A percentile compares a stretch with the other conserved stretches of the same genome.
Conservation (phyloP, 2,113 vertebrate species). For the Eupsittula cactorum region DNA sequence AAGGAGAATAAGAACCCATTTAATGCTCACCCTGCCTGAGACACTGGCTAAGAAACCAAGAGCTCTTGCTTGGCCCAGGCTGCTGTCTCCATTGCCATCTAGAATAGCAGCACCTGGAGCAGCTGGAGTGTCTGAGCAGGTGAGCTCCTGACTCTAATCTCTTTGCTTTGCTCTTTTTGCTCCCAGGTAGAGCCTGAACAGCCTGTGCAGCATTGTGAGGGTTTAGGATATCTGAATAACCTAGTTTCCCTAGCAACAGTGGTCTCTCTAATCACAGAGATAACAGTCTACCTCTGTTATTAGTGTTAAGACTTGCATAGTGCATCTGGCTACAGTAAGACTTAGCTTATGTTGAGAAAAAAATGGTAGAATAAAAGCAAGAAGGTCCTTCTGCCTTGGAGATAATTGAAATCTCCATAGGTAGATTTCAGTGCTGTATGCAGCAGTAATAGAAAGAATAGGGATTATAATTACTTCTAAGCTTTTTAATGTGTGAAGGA, state of each 20-base stretch:
- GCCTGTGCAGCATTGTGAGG: neutral
- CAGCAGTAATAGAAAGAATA: neutral
- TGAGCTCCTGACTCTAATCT: neutral
- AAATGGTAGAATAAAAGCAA: neutral
- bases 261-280: conserved; percentile 9
- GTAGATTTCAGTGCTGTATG: neutral
- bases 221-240: neutral
- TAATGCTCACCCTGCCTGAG: neutral
- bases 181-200: conserved; percentile 9
- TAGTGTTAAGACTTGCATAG: neutral
- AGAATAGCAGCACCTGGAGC: neutral
- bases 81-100: neutral
- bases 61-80: neutral
- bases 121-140: neutral
- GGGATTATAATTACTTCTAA: neutral
- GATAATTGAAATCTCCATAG: conserved; percentile 7
- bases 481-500: conserved; percentile 25
- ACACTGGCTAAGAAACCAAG: neutral
- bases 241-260: conserved; percentile 52
- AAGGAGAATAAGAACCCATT: neutral
- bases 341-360: neutral
- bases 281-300: neutral
- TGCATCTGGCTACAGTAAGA: neutral
- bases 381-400: neutral
- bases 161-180: neutral